phyloP scores from a whole-genome alignment of 2,113 vertebrate genomes.

The Vanacampus margaritifer region DNA sequence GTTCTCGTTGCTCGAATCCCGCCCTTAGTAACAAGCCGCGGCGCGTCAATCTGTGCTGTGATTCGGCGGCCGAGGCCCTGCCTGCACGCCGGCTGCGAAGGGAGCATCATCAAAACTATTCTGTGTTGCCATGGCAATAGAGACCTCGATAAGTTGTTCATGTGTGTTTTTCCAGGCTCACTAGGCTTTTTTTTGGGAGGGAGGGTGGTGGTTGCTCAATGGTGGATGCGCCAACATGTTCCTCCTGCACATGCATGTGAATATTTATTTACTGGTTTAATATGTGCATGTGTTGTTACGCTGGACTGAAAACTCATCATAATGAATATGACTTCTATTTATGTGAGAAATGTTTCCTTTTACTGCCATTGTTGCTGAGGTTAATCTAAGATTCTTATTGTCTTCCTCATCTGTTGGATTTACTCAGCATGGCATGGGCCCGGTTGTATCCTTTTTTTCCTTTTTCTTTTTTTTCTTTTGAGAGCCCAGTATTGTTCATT shows the following conservation, averaged over 20 bases:
- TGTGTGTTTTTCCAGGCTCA: conserved; percentile 47
- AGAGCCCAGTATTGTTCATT: too few species aligned
- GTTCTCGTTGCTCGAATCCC: conserved; percentile 56
- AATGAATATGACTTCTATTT: neutral
- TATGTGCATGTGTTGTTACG: conserved; percentile 14
- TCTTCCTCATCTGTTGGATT: conserved; percentile 1
- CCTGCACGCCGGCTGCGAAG: conserved; percentile 64
- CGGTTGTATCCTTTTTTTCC: too few species aligned
- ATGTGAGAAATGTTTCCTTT: neutral
- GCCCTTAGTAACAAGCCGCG: conserved; percentile 76
- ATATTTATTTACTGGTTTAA: conserved; percentile 44
- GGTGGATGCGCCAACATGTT: conserved; percentile 51
- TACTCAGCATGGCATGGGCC: neutral
- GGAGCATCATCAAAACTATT: conserved; percentile 79
- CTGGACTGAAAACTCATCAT: neutral
- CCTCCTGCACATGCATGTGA: conserved; percentile 30
- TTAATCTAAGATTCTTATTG: too few species aligned
- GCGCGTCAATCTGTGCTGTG: conserved; percentile 74
- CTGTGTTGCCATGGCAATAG: conserved; percentile 78
- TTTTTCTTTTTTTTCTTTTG: too few species aligned
- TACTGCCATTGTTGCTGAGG: neutral
- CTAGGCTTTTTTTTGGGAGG: conserved; percentile 46
- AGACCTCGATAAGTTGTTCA: conserved; percentile 76
- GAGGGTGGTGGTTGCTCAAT: conserved; percentile 47
- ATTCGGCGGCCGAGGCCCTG: conserved; percentile 73